These are phyloP conservation scores for Ochropacha duplaris DNA, from an alignment of 2,888 invertebrate species.

Conservation along the genomic window DNA sequence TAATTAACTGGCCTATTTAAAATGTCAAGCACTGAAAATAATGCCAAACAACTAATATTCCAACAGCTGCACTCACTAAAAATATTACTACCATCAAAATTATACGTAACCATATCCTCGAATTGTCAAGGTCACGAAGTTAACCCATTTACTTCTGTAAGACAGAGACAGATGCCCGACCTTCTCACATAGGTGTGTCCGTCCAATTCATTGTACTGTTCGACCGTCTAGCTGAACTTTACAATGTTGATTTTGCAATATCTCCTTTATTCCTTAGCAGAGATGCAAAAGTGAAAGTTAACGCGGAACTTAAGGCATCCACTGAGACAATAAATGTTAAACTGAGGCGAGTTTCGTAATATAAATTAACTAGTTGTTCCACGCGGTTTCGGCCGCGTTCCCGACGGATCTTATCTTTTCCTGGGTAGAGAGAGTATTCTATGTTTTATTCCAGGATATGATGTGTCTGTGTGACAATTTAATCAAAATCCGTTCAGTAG, in stretches of 20 bases:
- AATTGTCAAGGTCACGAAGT: background rate
- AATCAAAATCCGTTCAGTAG: too few relatives aligned
- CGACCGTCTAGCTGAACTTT: background rate
- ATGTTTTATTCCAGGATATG: too few relatives aligned
- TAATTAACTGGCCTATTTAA: too few relatives aligned
- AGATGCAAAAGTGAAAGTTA: background rate
- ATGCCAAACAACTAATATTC: too few relatives aligned
- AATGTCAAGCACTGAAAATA: too few relatives aligned
- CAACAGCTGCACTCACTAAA: too few relatives aligned
- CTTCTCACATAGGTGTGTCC: background rate
- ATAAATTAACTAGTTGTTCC: background rate
- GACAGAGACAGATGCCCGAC: background rate
- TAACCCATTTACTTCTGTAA: background rate
- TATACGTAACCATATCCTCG: too few relatives aligned
- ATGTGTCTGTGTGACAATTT: too few relatives aligned
- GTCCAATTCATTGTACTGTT: background rate
- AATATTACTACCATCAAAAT: too few relatives aligned
- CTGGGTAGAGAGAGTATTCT: too few relatives aligned
- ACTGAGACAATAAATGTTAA: background rate
- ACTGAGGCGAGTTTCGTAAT: background rate
- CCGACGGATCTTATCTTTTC: too few relatives aligned
- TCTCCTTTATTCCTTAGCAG: background rate
- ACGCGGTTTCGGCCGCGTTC: too few relatives aligned
- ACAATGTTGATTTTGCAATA: background rate
- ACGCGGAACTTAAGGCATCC: background rate